These are phyloP conservation scores for Leptatherina wallacei DNA, from an alignment of 2,797 vertebrate genomes.

Conservation along the genomic window DNA sequence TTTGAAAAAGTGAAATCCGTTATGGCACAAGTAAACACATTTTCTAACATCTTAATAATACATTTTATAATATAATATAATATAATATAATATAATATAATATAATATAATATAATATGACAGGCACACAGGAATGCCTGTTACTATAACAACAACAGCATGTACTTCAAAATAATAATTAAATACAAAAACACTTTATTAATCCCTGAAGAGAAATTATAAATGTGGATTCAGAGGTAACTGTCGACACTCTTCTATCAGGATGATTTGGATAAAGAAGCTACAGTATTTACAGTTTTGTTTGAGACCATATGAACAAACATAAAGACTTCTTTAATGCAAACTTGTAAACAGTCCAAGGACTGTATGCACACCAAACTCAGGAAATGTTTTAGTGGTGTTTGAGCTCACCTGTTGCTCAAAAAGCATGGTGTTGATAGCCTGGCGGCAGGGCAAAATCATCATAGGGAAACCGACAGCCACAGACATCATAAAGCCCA, in stretches of 20 bases:
- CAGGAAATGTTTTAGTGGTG: background rate
- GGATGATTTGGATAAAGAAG: background rate
- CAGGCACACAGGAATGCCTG: background rate
- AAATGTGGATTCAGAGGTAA: background rate
- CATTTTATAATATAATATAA: background rate
- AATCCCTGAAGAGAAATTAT: too few relatives aligned
- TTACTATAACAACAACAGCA: background rate
- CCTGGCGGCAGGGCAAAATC: slow-evolving; percentile 97
- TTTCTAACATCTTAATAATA: background rate
- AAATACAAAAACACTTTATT: too few relatives aligned
- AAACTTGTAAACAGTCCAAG: background rate
- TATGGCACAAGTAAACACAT: background rate
- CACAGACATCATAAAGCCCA: slow-evolving; percentile 98
- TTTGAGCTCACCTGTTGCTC: slow-evolving; percentile 92
- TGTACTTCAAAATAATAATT: background rate
- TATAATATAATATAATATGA: too few relatives aligned
- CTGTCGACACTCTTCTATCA: background rate
- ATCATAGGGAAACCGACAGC: slow-evolving; percentile 98
- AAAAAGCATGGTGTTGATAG: slow-evolving; percentile 96
- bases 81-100: too few relatives aligned
- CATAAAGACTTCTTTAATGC: background rate
- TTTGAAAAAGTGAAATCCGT: background rate
- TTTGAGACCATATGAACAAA: background rate
- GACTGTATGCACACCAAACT: background rate
- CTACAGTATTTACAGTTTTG: background rate